Conservation (phyloP, 1,140 invertebrate genomes). For the Drosophila repletoides region DNA sequence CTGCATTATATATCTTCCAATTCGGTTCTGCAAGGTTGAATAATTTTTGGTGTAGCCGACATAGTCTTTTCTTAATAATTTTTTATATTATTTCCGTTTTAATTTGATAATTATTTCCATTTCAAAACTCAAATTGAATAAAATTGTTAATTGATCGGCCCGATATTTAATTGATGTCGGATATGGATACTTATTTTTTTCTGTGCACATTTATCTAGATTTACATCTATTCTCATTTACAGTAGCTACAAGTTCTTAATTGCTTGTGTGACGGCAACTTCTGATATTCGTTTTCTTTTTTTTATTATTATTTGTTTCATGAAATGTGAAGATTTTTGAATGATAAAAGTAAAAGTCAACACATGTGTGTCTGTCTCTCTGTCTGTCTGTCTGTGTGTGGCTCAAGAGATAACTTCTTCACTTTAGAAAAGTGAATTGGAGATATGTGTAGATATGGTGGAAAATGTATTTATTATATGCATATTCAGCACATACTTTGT, state of each 20-base stretch:
- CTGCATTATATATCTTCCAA: too few species aligned
- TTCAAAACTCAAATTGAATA: too few species aligned
- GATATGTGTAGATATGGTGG: slow-evolving; percentile 25
- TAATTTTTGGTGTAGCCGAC: too few species aligned
- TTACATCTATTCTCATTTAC: slow-evolving; percentile 31
- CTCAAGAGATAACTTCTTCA: slow-evolving; percentile 33
- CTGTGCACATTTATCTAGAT: too few species aligned
- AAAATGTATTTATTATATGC: slow-evolving; percentile 32
- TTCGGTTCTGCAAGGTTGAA: too few species aligned
- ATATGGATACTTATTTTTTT: too few species aligned
- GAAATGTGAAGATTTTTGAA: slow-evolving; percentile 29
- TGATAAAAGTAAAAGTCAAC: slow-evolving; percentile 44
- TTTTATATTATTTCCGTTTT: too few species aligned
- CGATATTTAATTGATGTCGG: too few species aligned
- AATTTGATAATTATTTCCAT: too few species aligned
- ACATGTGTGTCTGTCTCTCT: slow-evolving; percentile 6
- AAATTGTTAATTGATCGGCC: too few species aligned
- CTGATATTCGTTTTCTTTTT: slow-evolving; percentile 20
- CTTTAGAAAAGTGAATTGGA: slow-evolving; percentile 32
- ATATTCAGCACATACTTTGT: slow-evolving; percentile 32
- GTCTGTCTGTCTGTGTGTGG: slow-evolving; percentile 11
- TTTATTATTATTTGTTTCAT: slow-evolving; percentile 24
- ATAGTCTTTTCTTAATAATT: too few species aligned
- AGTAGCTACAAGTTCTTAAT: slow-evolving; percentile 46
- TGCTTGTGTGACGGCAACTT: slow-evolving; percentile 28